A percentile compares a stretch with the other conserved stretches of the same genome.
Conservation (phyloP, 2,797 vertebrate genomes). For the Diglossa cyanea region DNA sequence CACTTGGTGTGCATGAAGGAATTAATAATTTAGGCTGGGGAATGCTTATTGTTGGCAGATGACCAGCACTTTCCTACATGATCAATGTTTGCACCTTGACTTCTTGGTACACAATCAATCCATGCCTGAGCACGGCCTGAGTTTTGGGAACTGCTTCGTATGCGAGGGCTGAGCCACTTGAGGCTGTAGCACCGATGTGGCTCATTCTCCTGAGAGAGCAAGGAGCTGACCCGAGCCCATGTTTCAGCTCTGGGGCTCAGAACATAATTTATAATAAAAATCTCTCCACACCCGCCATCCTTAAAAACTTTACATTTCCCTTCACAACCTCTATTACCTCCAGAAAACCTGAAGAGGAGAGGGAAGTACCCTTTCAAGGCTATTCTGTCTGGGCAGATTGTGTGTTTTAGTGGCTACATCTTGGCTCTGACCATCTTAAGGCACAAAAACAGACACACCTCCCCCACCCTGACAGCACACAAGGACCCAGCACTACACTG, state of each 20-base stretch:
- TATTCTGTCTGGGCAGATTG: not conserved
- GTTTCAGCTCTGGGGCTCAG: not conserved
- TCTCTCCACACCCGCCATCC: rapidly evolving
- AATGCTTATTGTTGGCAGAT: not conserved
- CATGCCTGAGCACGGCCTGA: rapidly evolving
- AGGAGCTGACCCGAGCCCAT: not conserved
- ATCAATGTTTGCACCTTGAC: conserved; percentile 25
- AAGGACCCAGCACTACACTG: not conserved
- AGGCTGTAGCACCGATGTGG: rapidly evolving
- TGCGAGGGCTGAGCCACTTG: not conserved
- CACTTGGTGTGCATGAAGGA: not conserved
- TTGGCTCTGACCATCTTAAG: not conserved
- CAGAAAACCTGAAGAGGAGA: not conserved
- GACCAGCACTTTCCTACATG: not conserved
- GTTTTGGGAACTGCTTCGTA: not conserved
- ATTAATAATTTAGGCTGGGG: conserved; percentile 21
- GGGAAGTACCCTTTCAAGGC: not conserved
- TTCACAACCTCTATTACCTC: not conserved
- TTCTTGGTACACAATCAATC: conserved; percentile 25
- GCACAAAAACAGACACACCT: not conserved
- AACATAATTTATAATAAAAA: not conserved
- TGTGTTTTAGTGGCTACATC: not conserved
- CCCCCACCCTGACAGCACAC: rapidly evolving
- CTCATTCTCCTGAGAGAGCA: not conserved
- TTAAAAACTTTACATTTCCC: not conserved